These are phyloP conservation scores for Prenolepis imparis DNA, from an alignment of 2,888 invertebrate genomes.

Conservation along the genomic window DNA sequence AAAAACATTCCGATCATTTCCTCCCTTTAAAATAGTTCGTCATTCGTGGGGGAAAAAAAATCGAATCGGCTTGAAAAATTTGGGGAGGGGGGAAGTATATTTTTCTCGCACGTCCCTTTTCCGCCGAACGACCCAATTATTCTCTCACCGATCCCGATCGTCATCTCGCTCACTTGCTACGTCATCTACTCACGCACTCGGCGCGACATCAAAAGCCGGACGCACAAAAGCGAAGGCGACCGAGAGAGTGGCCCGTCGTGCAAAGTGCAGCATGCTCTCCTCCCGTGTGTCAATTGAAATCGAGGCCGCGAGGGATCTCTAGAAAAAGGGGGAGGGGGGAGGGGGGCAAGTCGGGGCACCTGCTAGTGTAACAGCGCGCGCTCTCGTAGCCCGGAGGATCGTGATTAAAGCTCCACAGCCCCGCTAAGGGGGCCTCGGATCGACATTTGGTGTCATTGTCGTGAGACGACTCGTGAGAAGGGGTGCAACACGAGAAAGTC, in stretches of 20 bases:
- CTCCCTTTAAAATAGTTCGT: too few relatives aligned
- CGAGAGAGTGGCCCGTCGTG: conserved; percentile 46
- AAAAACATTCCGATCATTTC: too few relatives aligned
- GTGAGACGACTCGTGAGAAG: conserved; percentile 61
- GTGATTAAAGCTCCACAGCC: conserved; percentile 71
- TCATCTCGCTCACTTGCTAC: conserved; percentile 12
- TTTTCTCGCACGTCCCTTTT: not conserved
- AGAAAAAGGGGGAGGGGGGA: not conserved
- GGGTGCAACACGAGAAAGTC: conserved; percentile 69
- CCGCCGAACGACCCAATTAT: conserved; percentile 28
- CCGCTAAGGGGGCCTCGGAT: conserved; percentile 66
- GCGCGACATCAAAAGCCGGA: conserved; percentile 47
- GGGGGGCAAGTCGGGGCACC: conserved; percentile 39
- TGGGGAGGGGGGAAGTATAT: not conserved
- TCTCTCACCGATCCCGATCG: conserved; percentile 24
- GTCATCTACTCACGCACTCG: not conserved
- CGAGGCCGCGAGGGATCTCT: conserved; percentile 46
- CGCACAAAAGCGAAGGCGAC: conserved; percentile 51
- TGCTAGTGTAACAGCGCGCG: conserved; percentile 59
- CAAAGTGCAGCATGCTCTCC: conserved; percentile 83
- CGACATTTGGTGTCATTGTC: conserved; percentile 85
- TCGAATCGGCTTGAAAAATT: not conserved
- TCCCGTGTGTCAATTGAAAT: conserved; percentile 70
- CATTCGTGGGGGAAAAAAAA: too few relatives aligned
- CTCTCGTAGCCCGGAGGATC: conserved; percentile 63